Percentiles rank a stretch among this genome's conserved stretches.
These are phyloP conservation scores for Cantharis nigra DNA, from an alignment of 2,888 invertebrate species.

Conservation along the genomic window DNA sequence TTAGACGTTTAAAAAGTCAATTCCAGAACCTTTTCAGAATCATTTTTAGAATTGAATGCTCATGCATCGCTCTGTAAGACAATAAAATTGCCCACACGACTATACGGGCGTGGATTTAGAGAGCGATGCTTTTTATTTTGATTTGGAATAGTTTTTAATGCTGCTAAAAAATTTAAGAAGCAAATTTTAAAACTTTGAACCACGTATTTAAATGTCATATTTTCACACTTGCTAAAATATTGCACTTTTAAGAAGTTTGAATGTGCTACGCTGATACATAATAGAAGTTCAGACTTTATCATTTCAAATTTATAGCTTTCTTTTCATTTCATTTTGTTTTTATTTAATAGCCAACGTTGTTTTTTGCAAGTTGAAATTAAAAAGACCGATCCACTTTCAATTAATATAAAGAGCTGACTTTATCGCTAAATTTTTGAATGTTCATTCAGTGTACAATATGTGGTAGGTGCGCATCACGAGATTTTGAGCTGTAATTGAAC, in stretches of 20 bases:
- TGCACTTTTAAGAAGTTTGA: slow-evolving; percentile 7
- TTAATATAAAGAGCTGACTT: not conserved
- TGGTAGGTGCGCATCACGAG: slow-evolving; percentile 18
- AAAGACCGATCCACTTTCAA: not conserved
- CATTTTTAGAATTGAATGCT: not conserved
- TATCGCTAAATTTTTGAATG: not conserved
- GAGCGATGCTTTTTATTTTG: not conserved
- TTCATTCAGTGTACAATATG: not conserved
- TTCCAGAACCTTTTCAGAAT: not conserved
- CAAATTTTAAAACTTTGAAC: not conserved
- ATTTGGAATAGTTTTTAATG: not conserved
- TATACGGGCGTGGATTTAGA: not conserved
- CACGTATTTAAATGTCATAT: not conserved
- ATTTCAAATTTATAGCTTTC: slow-evolving; percentile 1
- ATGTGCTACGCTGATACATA: slow-evolving; percentile 11
- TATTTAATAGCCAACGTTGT: not conserved
- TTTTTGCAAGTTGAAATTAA: not conserved
- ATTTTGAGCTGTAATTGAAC: slow-evolving; percentile 17
- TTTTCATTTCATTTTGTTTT: not conserved
- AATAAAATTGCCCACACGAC: not conserved
- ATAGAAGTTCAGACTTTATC: slow-evolving; percentile 7
- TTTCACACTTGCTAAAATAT: slow-evolving; percentile 6
- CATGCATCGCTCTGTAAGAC: not conserved
- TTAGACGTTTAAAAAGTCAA: not conserved
- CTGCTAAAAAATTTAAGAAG: not conserved